Conservation (phyloP, 1,140 invertebrate species). For the Paracyclopina nana region DNA sequence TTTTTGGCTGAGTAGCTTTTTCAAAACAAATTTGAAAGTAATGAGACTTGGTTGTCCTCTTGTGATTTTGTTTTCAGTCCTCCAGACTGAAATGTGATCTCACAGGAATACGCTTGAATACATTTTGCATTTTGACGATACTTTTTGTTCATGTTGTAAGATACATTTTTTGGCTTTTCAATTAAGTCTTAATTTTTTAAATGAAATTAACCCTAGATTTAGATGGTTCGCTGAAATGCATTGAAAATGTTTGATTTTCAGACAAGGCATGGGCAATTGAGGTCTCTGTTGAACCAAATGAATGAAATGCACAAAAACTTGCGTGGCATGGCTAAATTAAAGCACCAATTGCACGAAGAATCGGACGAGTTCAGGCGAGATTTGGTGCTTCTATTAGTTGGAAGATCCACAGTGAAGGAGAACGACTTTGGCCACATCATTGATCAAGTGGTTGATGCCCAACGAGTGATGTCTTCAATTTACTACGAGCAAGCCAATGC, state of each 20-base stretch:
- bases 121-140: background rate
- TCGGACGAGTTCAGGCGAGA: background rate
- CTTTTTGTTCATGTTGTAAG: background rate
- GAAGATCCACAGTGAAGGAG: background rate
- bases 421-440: background rate
- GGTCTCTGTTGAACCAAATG: background rate
- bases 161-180: background rate
- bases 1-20: too few species aligned
- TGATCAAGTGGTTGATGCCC: background rate
- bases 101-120: slow-evolving; percentile 5
- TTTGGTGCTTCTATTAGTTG: background rate
- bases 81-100: too few species aligned
- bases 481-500: slow-evolving; percentile 2
- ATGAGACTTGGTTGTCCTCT: too few species aligned
- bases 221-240: too few species aligned
- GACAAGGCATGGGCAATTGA: background rate
- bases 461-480: background rate
- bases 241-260: too few species aligned
- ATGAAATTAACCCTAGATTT: too few species aligned
- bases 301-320: background rate
- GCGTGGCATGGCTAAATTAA: background rate
- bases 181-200: too few species aligned
- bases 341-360: background rate
- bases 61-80: too few species aligned
- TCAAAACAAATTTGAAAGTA: too few species aligned